A percentile compares a stretch with the other conserved stretches of the same genome.
phyloP scores from a whole-genome alignment of 2,113 vertebrate species.

The Theristicus caerulescens region DNA sequence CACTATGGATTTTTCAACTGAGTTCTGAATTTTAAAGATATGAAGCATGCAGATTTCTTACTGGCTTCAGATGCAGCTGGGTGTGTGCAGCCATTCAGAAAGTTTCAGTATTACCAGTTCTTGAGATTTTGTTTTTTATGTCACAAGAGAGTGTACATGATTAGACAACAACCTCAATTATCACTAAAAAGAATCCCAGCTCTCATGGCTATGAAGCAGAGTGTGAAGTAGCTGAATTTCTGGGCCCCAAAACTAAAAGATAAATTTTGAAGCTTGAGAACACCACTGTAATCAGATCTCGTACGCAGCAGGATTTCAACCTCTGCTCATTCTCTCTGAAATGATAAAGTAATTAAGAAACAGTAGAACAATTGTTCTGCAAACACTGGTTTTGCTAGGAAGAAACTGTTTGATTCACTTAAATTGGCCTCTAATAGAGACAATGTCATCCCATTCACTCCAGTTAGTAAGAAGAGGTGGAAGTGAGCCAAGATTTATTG shows the following conservation, averaged over 20 bases:
- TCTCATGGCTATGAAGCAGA: background rate
- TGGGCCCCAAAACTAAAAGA: background rate
- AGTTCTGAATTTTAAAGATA: background rate
- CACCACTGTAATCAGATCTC: background rate
- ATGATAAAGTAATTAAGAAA: background rate
- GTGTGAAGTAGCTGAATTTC: background rate
- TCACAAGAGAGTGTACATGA: background rate
- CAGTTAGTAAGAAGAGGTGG: background rate
- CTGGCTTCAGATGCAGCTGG: background rate
- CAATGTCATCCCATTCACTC: background rate
- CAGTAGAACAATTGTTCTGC: background rate
- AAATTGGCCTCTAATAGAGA: background rate
- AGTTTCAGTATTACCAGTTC: background rate
- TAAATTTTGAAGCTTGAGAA: background rate
- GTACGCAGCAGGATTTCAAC: background rate
- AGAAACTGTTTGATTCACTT: background rate
- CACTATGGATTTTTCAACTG: background rate
- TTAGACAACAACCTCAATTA: background rate
- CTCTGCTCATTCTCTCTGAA: background rate
- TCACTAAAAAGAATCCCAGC: background rate
- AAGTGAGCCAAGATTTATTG: background rate
- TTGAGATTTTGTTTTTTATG: background rate
- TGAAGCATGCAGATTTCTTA: background rate
- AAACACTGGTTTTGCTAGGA: background rate
- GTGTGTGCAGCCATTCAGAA: background rate